These are phyloP conservation scores for Siniperca chuatsi DNA, from an alignment of 2,113 vertebrate species.

Conservation along the genomic window DNA sequence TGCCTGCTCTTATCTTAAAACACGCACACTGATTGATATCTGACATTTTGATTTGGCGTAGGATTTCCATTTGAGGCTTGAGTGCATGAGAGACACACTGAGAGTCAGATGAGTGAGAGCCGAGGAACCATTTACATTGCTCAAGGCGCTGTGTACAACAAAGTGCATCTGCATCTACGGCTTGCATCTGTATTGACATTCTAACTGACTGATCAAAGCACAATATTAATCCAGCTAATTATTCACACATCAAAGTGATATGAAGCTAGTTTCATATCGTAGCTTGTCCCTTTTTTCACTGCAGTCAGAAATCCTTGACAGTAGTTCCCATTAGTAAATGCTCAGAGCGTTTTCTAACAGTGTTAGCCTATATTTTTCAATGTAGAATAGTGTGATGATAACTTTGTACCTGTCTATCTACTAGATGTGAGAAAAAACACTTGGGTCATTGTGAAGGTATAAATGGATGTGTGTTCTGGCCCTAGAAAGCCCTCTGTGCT, in stretches of 20 bases:
- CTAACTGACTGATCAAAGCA: constrained; percentile 63
- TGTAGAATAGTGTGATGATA: constrained; percentile 48
- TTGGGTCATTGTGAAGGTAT: constrained; percentile 54
- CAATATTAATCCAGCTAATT: constrained; percentile 64
- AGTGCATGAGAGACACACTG: constrained; percentile 36
- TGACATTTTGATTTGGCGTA: constrained; percentile 64
- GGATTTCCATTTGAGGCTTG: constrained; percentile 46
- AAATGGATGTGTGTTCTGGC: constrained; percentile 52
- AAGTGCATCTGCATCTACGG: constrained; percentile 44
- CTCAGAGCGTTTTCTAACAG: constrained; percentile 48
- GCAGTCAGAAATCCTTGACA: constrained; percentile 60
- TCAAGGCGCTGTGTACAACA: constrained; percentile 43
- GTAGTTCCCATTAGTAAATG: constrained; percentile 44
- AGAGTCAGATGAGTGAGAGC: constrained; percentile 28
- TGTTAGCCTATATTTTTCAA: constrained; percentile 42
- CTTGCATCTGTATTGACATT: constrained; percentile 59
- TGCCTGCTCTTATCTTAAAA: constrained; percentile 43
- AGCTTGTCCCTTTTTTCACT: constrained; percentile 16
- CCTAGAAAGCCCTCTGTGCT: constrained; percentile 58
- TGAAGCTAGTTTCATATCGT: constrained; percentile 13
- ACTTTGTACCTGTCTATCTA: constrained; percentile 56
- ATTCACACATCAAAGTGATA: constrained; percentile 68
- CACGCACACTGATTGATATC: constrained; percentile 59
- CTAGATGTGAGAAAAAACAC: constrained; percentile 51
- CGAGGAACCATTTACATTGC: constrained; percentile 48